These are phyloP conservation scores for Cavia porcellus DNA, from an alignment of 2,113 vertebrate genomes.

Conservation along the genomic window DNA sequence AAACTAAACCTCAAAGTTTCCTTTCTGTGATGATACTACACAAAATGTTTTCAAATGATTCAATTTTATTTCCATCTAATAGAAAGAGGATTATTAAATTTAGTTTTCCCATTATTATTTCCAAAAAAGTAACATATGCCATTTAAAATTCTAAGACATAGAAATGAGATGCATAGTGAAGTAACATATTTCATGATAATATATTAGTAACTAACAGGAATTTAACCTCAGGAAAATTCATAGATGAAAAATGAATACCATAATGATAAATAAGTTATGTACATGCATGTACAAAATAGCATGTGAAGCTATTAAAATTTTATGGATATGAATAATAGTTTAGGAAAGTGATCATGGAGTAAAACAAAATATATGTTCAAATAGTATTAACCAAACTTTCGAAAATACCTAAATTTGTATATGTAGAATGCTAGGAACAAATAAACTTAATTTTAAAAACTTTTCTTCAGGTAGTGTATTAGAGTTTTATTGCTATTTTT, in stretches of 20 bases:
- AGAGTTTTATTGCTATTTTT: neutral
- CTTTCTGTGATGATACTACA: neutral
- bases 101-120: neutral
- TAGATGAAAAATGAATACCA: neutral
- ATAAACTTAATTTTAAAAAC: conserved; percentile 7
- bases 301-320: neutral
- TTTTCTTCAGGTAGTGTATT: neutral
- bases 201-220: neutral
- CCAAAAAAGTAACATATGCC: neutral
- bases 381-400: neutral
- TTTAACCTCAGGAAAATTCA: conserved; percentile 6
- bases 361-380: neutral
- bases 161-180: neutral
- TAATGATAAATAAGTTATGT: neutral
- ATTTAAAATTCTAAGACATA: neutral
- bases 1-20: neutral
- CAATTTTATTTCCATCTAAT: neutral
- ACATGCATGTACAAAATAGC: neutral
- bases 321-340: neutral
- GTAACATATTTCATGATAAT: neutral
- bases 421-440: neutral
- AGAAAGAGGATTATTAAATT: neutral
- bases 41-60: neutral
- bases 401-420: neutral
- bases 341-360: neutral